Base-by-base conservation (phyloP, 2,113 vertebrate genomes). In the Cygnus buccinator region DNA sequence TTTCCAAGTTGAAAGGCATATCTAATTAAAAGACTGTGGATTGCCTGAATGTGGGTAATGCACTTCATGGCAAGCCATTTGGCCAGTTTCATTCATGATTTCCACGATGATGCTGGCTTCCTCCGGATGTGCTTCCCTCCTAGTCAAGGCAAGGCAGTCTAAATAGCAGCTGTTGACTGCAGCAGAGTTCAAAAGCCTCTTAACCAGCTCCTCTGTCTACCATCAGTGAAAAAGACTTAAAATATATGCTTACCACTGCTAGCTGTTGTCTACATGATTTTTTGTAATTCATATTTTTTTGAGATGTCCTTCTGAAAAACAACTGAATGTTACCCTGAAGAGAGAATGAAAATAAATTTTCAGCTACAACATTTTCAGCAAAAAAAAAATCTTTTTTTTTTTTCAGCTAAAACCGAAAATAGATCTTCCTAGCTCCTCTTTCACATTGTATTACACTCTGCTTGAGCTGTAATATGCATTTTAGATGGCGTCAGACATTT, bases 1-100 rank as follows among this genome's bases (percentile, higher is more conserved):
- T 94, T 88, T 46, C 26, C 63, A 92, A 33, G 73, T 39, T 94
- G 90, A 89, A 93, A 95, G 76, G 54, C 58, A 37, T 94, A 62
- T 71, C 83, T 85, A 89, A 80, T 96, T 89, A 79, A 84, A 92
- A 89, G 71, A 62, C 52, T 61, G 41, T 83, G 63, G 61, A 23
- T 61, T 89, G 88, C 35, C 63, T 67, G 78, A 81, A 23, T 35
- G 3, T 28, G 23, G 58, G 78, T 74, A 78, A 31, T 89, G 71
- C 63, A 62, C 46, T 82, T 80, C 17, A 37, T 15, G 52, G 65
- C 33, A 65, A 65, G 74, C 66, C 62, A 58, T 84, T 83, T 78
- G 87, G n/a, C n/a, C 72, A 87, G 26, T 59, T 93, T 85, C 43
- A 50, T 90, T 95, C 83, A 79, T 52, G 41, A 78, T 95, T 85